Evolutionary conservation across 2,888 invertebrate species (phyloP), one percentile per base, ranked within the genome.

Genomic region (Halictus ligatus): DNA sequence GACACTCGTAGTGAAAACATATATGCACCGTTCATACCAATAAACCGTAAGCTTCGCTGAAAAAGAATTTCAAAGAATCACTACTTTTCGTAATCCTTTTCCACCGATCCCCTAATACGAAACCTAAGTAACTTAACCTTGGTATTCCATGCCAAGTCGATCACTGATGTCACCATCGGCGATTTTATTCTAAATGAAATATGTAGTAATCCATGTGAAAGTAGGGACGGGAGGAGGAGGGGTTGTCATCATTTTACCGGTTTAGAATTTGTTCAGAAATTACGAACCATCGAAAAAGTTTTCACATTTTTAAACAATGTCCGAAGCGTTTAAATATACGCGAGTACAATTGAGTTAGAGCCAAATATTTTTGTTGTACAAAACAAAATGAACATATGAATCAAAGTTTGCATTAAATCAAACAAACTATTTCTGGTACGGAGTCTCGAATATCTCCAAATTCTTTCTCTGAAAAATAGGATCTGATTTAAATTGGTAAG

Each of bases 21-120:
- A 50, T 58, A 64, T 76, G 81, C 76, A 80, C 43, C 21, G 48
- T 58, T 54, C n/a, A n/a, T 10, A 71, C 18, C n/a, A 76, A 80
- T 76, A 76, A 83, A 83, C 21, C 18, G 21, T 0, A n/a, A 12
- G n/a, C 43, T 21, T 43, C 0, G 18, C 12, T n/a, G n/a, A 71
- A 13, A 43, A n/a, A 7, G 13, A 71, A 5, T 13, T 13, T 43
- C 29, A 29, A 29, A 35, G 18, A 64, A 18, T 7, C 29, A 29
- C 29, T 64, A 7, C 29, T 29, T 18, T 35, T 15, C 7, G 15
- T 7, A 64, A 64, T 29, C 15, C 29, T 64, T 29, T 6, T 6
- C 60, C 15, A 29, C 2, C 60, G 29, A 64, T 64, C 29, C 60
- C 25, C 29, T 5, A 12, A 29, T 29, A 29, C 29, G 4, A 4